Conservation (phyloP, 2,888 invertebrate genomes). For the Sclerodermus sp. region DNA sequence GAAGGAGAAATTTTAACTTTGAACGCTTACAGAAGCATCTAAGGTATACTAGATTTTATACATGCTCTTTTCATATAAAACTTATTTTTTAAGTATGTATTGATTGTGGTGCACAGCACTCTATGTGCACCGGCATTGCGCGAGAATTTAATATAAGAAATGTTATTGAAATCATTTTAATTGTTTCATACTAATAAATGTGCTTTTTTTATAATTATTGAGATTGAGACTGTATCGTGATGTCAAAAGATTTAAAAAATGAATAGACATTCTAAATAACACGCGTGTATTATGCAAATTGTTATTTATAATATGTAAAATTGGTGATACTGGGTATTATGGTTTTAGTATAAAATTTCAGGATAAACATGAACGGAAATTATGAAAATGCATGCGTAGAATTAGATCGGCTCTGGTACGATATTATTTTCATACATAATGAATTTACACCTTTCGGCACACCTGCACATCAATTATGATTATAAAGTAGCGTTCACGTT, state of each 20-base stretch:
- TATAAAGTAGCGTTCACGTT: conserved; percentile 11
- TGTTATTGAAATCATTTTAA: conserved; percentile 20
- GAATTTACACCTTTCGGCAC: no score
- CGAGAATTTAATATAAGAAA: conserved; percentile 9
- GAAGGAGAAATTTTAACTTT: conserved; percentile 23
- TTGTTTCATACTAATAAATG: conserved; percentile 27
- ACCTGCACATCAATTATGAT: neutral
- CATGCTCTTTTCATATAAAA: conserved; percentile 45
- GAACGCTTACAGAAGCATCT: conserved; percentile 28
- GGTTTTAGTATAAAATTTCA: no score
- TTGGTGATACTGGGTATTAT: conserved; percentile 4
- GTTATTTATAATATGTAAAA: conserved; percentile 24
- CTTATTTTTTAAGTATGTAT: conserved; percentile 42
- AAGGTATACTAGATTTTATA: conserved; percentile 47
- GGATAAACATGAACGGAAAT: no score
- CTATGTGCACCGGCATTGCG: conserved; percentile 19
- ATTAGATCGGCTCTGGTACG: no score
- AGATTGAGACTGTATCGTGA: conserved; percentile 36
- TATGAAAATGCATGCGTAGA: no score
- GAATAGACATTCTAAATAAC: conserved; percentile 41
- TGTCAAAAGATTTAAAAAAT: conserved; percentile 36
- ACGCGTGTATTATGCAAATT: neutral
- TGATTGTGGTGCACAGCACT: conserved; percentile 22
- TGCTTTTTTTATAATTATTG: conserved; percentile 32
- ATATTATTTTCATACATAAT: no score